Base-by-base conservation (phyloP, 2,113 vertebrate species). In the Channa maculata region DNA sequence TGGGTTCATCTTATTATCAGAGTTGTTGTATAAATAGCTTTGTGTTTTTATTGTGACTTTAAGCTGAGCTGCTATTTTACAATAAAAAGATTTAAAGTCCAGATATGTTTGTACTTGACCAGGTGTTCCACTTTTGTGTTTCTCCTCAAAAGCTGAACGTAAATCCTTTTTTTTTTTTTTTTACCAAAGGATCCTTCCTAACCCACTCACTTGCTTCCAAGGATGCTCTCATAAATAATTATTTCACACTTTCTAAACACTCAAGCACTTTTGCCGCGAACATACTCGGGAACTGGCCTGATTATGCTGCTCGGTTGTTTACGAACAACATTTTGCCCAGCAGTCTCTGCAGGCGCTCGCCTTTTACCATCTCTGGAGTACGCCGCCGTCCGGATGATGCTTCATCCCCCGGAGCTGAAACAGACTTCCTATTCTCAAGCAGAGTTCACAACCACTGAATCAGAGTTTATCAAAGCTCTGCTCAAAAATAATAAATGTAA, bases 261-360 rank as follows among this genome's bases (percentile, higher is more conserved):
- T 55, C 37, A 48, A 62, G 54, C 45, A n/a, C 70, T 53, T 65
- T 33, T 48, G 62, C 67, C 53, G 48, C 60, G 61, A 12, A 14
- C 71, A 45, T 60, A 66, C 34, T 63, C 62, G 46, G 80, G 81
- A 80, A 51, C 67, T 67, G 79, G 54, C 83, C 86, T 80, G 66
- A 82, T 86, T 79, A 75, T 75, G 74, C 76, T 15, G 86, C 75
- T 75, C 68, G 64, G 70, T 83, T 88, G 86, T 90, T 86, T 80
- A 77, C 36, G 57, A 72, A 51, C 71, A 72, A 58, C 80, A 48
- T 77, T 77, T 57, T 76, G 62, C 86, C 82, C 64, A 4, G 71
- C 44, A 65, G 81, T 52, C 69, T 63, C 24, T 57, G 61, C 64
- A 84, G 83, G 73, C 50, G 55, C 63, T 74, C 48, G 10, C 75